A percentile compares a stretch with the other conserved stretches of the same genome.
Evolutionary conservation across 2,797 vertebrate species (phyloP).

Genomic region (Sebastes vulpes): DNA sequence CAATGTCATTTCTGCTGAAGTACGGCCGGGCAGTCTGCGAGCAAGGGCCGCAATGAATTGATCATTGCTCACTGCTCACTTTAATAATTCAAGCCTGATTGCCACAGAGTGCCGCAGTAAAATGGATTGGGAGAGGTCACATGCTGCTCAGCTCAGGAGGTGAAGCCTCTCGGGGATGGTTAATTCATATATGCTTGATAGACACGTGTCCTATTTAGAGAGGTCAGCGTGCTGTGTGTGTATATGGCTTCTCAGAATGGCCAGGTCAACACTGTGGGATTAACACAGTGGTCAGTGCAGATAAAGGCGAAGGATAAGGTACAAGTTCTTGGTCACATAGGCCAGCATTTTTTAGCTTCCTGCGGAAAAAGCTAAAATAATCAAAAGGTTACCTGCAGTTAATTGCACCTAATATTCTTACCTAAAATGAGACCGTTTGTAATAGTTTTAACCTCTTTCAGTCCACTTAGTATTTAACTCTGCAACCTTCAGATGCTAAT

Average conservation of each 20-base stretch:
- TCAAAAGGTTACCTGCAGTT: slow-evolving; percentile 10
- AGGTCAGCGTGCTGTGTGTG: slow-evolving; percentile 84
- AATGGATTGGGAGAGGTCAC: slow-evolving; percentile 88
- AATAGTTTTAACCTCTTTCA: slow-evolving; percentile 2
- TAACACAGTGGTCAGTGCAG: slow-evolving; percentile 69
- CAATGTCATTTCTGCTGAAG: slow-evolving; percentile 84
- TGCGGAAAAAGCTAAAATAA: slow-evolving; percentile 9
- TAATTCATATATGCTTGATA: slow-evolving; percentile 94
- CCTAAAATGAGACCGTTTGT: neutral
- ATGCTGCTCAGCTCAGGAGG: slow-evolving; percentile 88
- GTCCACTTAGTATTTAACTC: slow-evolving; percentile 11
- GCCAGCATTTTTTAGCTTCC: slow-evolving; percentile 15
- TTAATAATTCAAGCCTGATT: slow-evolving; percentile 90
- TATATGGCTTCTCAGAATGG: slow-evolving; percentile 60
- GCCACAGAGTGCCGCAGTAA: slow-evolving; percentile 86
- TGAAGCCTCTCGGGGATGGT: slow-evolving; percentile 92
- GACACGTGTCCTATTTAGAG: slow-evolving; percentile 92
- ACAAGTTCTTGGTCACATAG: slow-evolving; percentile 12
- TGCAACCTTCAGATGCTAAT: slow-evolving; percentile 3
- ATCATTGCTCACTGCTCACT: slow-evolving; percentile 87
- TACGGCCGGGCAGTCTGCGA: slow-evolving; percentile 70
- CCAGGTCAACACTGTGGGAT: slow-evolving; percentile 76
- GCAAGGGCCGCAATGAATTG: slow-evolving; percentile 83
- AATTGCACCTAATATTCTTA: neutral
- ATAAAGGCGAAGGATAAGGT: slow-evolving; percentile 40